Evolutionary conservation across 2,888 invertebrate genomes (phyloP), one percentile per base, ranked within the genome.

Genomic region (Folsomia candida): DNA sequence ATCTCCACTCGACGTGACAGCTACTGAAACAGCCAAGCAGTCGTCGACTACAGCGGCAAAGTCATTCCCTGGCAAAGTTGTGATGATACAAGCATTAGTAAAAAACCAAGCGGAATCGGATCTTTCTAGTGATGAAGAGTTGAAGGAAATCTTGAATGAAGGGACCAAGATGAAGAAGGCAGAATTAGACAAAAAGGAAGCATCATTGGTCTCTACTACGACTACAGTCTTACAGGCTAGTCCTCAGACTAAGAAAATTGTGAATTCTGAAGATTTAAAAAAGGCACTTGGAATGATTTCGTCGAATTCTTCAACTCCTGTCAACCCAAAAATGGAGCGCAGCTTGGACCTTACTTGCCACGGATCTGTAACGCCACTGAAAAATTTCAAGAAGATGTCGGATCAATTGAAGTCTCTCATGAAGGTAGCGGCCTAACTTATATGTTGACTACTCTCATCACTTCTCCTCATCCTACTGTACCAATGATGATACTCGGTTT

Each of bases 301-400:
- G 37, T 27, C 66, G 25, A 61, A 63, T 29, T 59, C 58, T 1
- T 59, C 71, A 24, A 68, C 62, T 68, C n/a, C n/a, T n/a, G n/a
- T n/a, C n/a, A 69, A 62, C 27, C 65, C 9, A 24, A 6, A 14
- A 28, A 25, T 20, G 54, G 51, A 54, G 22, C 47, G 4, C 61
- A 47, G 25, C 28, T 54, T 68, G 69, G 67, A 71, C 11, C 27
- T 51, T 18, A 59, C 54, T 67, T 65, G 26, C 57, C 59, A 26
- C 68, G 67, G 68, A 70, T 70, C 73, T 73, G 73, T 64, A 28
- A 69, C 73, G 47, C 69, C 67, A 6, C 18, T 66, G 25, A 47
- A 26, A n/a, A 70, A 63, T 25, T 73, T 70, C 63, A 71, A 73
- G 63, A 71, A 73, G 66, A 73, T 73, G 62, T 73, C 73, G 14